phyloP scores from a whole-genome alignment of 2,888 invertebrate species.

The Eupsilia transversa region DNA sequence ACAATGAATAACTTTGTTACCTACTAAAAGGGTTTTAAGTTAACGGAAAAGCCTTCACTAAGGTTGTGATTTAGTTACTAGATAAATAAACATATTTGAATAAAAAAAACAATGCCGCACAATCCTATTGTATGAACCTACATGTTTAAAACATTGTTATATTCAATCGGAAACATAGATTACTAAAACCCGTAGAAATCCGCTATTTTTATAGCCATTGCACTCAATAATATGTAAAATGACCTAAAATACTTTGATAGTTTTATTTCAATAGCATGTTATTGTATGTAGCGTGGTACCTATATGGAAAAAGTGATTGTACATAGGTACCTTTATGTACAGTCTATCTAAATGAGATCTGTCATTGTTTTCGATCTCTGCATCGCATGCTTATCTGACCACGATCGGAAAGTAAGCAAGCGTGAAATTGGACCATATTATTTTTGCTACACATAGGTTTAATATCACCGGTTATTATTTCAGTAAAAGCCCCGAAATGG shows the following conservation, averaged over 20 bases:
- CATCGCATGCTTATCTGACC: slow-evolving; percentile 75
- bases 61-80: background rate
- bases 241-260: slow-evolving; percentile 27
- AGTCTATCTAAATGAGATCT: slow-evolving; percentile 81
- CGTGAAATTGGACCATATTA: slow-evolving; percentile 80
- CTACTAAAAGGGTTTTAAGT: background rate
- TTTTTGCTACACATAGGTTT: slow-evolving; percentile 33
- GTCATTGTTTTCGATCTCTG: slow-evolving; percentile 72
- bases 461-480: slow-evolving; percentile 43
- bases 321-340: slow-evolving; percentile 38
- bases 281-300: slow-evolving; percentile 37
- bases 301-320: slow-evolving; percentile 45
- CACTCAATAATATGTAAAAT: slow-evolving; percentile 14
- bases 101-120: background rate
- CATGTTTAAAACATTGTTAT: background rate
- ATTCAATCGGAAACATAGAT: background rate
- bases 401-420: slow-evolving; percentile 76
- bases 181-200: background rate
- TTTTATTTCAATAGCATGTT: slow-evolving; percentile 37
- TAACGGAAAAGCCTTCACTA: slow-evolving; percentile 20
- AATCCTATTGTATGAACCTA: background rate
- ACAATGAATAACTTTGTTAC: background rate
- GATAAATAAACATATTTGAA: slow-evolving; percentile 5
- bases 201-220: slow-evolving; percentile 3
- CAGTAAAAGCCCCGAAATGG: slow-evolving; percentile 19